These are phyloP conservation scores for Chloroceryle aenea DNA, from an alignment of 2,113 vertebrate genomes.

Conservation along the genomic window DNA sequence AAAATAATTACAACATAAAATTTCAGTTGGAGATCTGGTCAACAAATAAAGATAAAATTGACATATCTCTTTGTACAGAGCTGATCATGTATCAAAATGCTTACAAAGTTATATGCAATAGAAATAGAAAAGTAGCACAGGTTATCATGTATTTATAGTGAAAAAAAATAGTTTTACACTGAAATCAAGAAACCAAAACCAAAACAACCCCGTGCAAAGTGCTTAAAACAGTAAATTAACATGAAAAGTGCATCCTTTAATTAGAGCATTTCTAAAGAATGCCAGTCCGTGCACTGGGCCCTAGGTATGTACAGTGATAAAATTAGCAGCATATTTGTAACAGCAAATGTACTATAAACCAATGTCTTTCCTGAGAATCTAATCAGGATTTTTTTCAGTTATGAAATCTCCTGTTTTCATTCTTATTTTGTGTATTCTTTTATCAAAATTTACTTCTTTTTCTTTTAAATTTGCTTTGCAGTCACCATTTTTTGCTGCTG, in stretches of 20 bases:
- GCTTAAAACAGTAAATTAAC: neutral
- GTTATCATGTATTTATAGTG: neutral
- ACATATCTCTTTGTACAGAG: neutral
- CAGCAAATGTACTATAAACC: neutral
- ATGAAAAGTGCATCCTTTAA: neutral
- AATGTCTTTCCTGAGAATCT: neutral
- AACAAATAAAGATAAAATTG: neutral
- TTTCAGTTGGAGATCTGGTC: neutral
- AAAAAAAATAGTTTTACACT: neutral
- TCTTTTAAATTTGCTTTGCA: neutral
- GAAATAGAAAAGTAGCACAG: neutral
- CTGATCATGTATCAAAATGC: neutral
- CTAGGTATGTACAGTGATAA: neutral
- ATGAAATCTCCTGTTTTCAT: neutral
- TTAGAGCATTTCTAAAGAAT: neutral
- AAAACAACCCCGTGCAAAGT: neutral
- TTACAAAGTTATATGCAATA: neutral
- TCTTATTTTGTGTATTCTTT: neutral
- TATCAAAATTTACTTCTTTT: neutral
- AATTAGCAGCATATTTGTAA: neutral
- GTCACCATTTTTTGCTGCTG: neutral
- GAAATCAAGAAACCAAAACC: neutral
- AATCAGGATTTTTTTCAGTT: neutral
- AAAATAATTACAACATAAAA: neutral
- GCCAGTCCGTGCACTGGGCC: neutral